A percentile compares a stretch with the other conserved stretches of the same genome.
These are phyloP conservation scores for Chascanopsetta lugubris DNA, from an alignment of 2,113 vertebrate genomes.

Conservation along the genomic window DNA sequence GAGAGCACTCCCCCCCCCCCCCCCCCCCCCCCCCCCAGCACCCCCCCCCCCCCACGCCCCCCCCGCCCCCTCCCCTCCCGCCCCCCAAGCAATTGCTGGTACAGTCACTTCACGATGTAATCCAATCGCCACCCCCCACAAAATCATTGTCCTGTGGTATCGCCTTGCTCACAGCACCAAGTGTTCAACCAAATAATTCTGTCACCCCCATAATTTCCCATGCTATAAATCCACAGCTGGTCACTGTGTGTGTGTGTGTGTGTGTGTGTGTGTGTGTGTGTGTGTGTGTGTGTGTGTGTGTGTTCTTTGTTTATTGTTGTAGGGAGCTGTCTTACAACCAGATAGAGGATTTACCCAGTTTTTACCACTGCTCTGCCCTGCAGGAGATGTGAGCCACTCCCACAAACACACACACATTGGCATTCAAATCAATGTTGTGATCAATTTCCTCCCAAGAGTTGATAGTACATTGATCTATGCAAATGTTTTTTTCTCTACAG, in stretches of 20 bases:
- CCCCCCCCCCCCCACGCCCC: constrained; percentile 21
- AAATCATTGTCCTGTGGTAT: constrained; percentile 42
- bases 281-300: constrained; percentile 34
- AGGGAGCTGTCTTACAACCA: constrained; percentile 94
- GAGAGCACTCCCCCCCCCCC: constrained; percentile 27
- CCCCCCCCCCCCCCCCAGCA: constrained; percentile 34
- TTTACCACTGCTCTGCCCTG: constrained; percentile 87
- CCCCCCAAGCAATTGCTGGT: constrained; percentile 39
- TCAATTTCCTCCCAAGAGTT: neutral
- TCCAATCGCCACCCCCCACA: constrained; percentile 36
- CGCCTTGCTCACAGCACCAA: constrained; percentile 33
- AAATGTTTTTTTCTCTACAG: constrained; percentile 74
- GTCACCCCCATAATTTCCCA: constrained; percentile 65
- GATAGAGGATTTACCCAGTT: constrained; percentile 90
- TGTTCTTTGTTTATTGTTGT: constrained; percentile 61
- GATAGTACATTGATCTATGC: neutral
- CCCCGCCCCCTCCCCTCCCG: constrained; percentile 21
- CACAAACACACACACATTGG: neutral
- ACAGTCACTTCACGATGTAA: constrained; percentile 56
- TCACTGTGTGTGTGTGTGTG: constrained; percentile 45
- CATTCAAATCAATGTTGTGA: neutral
- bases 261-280: constrained; percentile 33
- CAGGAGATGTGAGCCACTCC: constrained; percentile 91
- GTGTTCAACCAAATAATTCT: constrained; percentile 45
- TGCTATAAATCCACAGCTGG: constrained; percentile 63